Conservation (phyloP, 2,888 invertebrate genomes). For the Meiosimyza decipiens region DNA sequence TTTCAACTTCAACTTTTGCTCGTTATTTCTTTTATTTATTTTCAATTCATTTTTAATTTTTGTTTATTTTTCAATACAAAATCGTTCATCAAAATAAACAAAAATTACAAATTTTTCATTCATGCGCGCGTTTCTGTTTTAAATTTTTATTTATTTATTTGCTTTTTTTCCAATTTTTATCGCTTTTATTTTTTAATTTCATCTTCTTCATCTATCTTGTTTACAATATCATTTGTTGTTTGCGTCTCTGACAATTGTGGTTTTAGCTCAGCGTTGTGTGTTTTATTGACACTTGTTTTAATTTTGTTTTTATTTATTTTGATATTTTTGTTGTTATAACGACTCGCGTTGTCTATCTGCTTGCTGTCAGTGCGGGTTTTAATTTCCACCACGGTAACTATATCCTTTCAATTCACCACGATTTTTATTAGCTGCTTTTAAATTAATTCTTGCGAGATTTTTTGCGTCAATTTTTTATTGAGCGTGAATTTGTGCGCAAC, state of each 20-base stretch:
- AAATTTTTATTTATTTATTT: not conserved
- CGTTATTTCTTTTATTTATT: constrained; percentile 6
- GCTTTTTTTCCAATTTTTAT: constrained; percentile 2
- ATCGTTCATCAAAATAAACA: not conserved
- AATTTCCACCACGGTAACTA: too few relatives aligned
- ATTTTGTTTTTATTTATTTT: constrained; percentile 16
- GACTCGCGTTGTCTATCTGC: too few relatives aligned
- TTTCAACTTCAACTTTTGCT: constrained; percentile 32
- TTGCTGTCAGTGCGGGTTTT: too few relatives aligned
- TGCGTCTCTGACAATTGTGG: constrained; percentile 4
- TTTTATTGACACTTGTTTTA: constrained; percentile 9
- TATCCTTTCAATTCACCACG: too few relatives aligned
- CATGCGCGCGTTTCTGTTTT: too few relatives aligned
- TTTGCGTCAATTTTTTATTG: too few relatives aligned
- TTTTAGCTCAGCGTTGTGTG: constrained; percentile 4
- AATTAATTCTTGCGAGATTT: too few relatives aligned
- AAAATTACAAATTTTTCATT: constrained; percentile 5
- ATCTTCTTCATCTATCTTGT: constrained; percentile 1
- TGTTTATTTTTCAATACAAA: constrained; percentile 42
- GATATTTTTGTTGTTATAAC: not conserved
- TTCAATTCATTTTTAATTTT: constrained; percentile 6
- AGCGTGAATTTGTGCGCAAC: too few relatives aligned
- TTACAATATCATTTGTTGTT: constrained; percentile 19
- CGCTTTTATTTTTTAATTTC: not conserved
- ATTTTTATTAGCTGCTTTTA: too few relatives aligned